These are phyloP conservation scores for Leptinotarsa texana DNA, from an alignment of 1,140 invertebrate species.

Conservation along the genomic window DNA sequence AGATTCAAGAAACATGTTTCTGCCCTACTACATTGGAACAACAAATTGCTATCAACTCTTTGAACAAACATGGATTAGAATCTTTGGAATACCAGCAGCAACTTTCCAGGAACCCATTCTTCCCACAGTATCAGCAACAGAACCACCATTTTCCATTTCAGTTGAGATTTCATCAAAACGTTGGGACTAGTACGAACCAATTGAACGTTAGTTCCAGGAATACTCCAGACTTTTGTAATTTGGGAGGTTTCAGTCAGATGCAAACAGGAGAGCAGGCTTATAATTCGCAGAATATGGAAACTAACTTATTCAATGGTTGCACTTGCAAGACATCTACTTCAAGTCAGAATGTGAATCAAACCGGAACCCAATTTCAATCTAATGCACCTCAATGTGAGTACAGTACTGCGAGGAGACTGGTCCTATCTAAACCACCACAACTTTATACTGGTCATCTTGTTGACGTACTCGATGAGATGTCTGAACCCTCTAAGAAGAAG, in stretches of 20 bases:
- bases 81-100: constrained; percentile 29
- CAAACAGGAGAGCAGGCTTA: constrained; percentile 11
- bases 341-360: neutral
- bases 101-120: constrained; percentile 24
- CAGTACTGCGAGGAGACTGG: constrained; percentile 32
- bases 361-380: neutral
- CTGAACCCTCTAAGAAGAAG: constrained; percentile 23
- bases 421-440: constrained; percentile 26
- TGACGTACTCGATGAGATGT: constrained; percentile 27
- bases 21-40: constrained; percentile 30
- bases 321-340: neutral
- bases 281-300: constrained; percentile 23
- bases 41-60: constrained; percentile 9
- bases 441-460: constrained; percentile 20
- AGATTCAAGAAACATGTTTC: neutral
- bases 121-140: constrained; percentile 21
- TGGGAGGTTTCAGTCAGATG: neutral
- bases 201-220: constrained; percentile 19
- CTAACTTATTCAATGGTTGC: neutral
- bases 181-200: constrained; percentile 37
- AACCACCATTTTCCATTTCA: constrained; percentile 22
- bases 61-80: constrained; percentile 19
- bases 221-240: constrained; percentile 28
- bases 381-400: too few relatives aligned
- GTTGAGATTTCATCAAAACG: constrained; percentile 37